Evolutionary conservation across 2,888 invertebrate genomes (phyloP).

Genomic region (Drosophila percnosoma): DNA sequence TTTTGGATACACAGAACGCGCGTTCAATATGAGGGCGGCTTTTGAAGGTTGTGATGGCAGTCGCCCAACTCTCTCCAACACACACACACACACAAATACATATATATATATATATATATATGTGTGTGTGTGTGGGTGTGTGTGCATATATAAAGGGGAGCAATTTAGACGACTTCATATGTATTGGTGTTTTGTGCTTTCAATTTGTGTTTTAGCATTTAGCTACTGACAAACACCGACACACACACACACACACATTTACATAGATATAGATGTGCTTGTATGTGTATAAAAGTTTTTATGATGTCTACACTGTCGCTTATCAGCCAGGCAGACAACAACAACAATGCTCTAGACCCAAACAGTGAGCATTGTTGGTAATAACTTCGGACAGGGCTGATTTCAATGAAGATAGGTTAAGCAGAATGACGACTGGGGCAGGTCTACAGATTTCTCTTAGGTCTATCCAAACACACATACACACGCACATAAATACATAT

Average conservation of each 20-base stretch:
- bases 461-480: not conserved
- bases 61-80: conserved; percentile 33
- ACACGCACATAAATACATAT: not conserved
- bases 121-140: not conserved
- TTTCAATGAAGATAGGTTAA: conserved; percentile 63
- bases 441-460: conserved; percentile 23
- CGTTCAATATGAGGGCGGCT: conserved; percentile 39
- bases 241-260: not conserved
- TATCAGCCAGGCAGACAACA: conserved; percentile 57
- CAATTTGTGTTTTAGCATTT: conserved; percentile 67
- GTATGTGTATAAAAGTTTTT: conserved; percentile 53
- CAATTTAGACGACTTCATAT: conserved; percentile 68
- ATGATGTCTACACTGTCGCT: conserved; percentile 77
- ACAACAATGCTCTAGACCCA: conserved; percentile 13
- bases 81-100: conserved; percentile 34
- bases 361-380: conserved; percentile 45
- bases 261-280: not conserved
- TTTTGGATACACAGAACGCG: conserved; percentile 57
- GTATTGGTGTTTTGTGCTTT: conserved; percentile 65
- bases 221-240: conserved; percentile 40
- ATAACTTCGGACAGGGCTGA: conserved; percentile 49
- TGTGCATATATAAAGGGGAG: conserved; percentile 60
- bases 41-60: conserved; percentile 27
- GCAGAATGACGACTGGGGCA: conserved; percentile 56
- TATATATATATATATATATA: conserved; percentile 10